Conservation (phyloP, 2,113 vertebrate genomes). For the Thamnophis sirtalis region DNA sequence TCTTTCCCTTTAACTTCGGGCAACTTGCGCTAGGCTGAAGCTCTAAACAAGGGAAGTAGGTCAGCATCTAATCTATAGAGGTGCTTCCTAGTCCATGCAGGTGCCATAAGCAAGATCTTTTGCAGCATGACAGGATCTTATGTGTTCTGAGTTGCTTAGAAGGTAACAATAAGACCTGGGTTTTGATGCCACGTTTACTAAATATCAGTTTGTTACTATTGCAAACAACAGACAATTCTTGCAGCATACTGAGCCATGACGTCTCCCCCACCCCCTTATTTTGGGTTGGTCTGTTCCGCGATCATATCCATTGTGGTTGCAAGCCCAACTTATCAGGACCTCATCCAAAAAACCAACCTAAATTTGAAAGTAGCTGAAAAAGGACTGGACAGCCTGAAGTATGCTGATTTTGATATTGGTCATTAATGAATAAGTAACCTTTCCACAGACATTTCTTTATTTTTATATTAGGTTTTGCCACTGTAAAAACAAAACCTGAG, state of each 20-base stretch:
- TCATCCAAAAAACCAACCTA: not conserved
- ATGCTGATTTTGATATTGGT: not conserved
- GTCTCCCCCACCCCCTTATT: not conserved
- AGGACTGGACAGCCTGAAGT: not conserved
- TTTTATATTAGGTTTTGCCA: not conserved
- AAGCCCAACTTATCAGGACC: not conserved
- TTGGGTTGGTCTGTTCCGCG: not conserved
- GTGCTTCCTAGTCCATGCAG: not conserved
- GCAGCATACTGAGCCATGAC: not conserved
- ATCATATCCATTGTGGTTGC: not conserved
- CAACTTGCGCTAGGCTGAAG: not conserved
- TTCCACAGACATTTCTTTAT: not conserved
- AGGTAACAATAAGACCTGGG: not conserved
- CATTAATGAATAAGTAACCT: not conserved
- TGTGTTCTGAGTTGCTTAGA: not conserved
- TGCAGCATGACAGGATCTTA: not conserved
- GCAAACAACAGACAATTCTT: not conserved
- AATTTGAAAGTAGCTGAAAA: not conserved
- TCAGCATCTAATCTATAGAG: not conserved
- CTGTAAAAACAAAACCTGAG: not conserved
- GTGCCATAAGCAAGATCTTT: not conserved
- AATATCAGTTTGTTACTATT: not conserved
- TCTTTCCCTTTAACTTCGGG: not conserved
- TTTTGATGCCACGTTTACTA: not conserved
- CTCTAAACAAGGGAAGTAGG: not conserved